Evolutionary conservation across 2,797 vertebrate species (phyloP), one percentile per base, ranked within the genome.

Genomic region (Echeneis naucrates): DNA sequence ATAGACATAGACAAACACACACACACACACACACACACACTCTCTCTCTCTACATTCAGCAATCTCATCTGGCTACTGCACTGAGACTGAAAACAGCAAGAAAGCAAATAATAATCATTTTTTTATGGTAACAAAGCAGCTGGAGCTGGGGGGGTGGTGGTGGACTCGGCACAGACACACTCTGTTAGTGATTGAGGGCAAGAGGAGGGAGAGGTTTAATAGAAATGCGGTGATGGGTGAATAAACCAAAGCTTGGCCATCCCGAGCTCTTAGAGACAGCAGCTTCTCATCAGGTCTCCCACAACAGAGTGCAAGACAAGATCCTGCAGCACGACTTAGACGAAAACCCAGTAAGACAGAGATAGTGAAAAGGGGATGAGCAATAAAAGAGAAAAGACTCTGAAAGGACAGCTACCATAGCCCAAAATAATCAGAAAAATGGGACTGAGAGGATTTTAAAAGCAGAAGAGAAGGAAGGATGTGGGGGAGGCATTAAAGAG

Each of bases 401-500:
- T 52, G 78, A 75, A 51, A 58, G 71, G 75, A 85, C 70, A 80
- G 81, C 70, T 42, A 74, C 63, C 83, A 77, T 80, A 80, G 88
- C 83, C 86, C 72, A 56, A 78, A 90, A 77, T 81, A 58, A 82
- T 78, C 72, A 69, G 77, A 86, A 63, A 69, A 74, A 82, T 65
- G 62, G 52, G 55, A 55, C 56, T 11, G 55, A 55, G 56, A 62
- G 44, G 79, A 69, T 66, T 76, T 79, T 77, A 84, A 89, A 87
- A 88, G 87, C 79, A 64, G 75, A 26, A 59, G 52, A 65, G 58
- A 37, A 47, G 54, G 52, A 66, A 58, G 71, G 77, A 74, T 11
- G 57, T 67, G 73, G 24, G 69, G 74, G 80, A 81, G 64, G 93
- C 92, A 93, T 97, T 97, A 99, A 96, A 99, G 97, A 95, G 95